A percentile compares a stretch with the other conserved stretches of the same genome.
These are phyloP conservation scores for Elanus axillaris DNA, from an alignment of 2,113 vertebrate species.

Conservation along the genomic window DNA sequence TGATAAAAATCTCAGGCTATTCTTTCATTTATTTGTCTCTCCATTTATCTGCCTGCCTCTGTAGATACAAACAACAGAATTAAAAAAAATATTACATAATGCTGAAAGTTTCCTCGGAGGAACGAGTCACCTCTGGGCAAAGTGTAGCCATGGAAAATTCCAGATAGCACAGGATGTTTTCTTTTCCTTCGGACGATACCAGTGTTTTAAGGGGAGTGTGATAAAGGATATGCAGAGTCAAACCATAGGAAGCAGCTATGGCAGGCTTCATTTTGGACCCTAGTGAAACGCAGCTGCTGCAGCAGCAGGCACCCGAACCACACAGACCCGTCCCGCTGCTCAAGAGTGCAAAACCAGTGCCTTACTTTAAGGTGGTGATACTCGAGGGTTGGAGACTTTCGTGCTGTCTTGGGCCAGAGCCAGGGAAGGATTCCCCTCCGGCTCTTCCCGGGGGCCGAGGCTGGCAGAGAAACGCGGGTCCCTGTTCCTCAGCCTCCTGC, in stretches of 20 bases:
- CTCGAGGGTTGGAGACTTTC: not conserved
- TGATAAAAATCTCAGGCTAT: slow-evolving; percentile 35
- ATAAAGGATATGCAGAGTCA: not conserved
- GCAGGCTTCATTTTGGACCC: not conserved
- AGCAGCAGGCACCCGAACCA: not conserved
- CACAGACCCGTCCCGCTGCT: not conserved
- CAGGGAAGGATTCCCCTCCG: not conserved
- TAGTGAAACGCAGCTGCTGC: not conserved
- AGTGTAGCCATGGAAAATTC: slow-evolving; percentile 41
- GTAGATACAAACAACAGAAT: not conserved
- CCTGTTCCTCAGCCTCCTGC: no score
- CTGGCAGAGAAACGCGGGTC: fast-evolving
- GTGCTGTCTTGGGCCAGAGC: fast-evolving
- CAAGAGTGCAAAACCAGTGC: fast-evolving
- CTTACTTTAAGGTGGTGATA: not conserved
- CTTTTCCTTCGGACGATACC: slow-evolving; percentile 3
- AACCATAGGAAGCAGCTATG: not conserved
- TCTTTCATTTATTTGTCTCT: slow-evolving; percentile 6
- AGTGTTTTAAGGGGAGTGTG: not conserved
- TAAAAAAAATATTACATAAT: not conserved
- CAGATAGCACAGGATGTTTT: slow-evolving; percentile 2
- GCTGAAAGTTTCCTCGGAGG: not conserved
- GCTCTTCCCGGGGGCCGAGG: fast-evolving
- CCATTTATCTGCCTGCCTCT: not conserved
- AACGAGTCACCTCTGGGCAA: not conserved